phyloP scores from a whole-genome alignment of 2,888 invertebrate species.

The Keiferia lycopersicella region DNA sequence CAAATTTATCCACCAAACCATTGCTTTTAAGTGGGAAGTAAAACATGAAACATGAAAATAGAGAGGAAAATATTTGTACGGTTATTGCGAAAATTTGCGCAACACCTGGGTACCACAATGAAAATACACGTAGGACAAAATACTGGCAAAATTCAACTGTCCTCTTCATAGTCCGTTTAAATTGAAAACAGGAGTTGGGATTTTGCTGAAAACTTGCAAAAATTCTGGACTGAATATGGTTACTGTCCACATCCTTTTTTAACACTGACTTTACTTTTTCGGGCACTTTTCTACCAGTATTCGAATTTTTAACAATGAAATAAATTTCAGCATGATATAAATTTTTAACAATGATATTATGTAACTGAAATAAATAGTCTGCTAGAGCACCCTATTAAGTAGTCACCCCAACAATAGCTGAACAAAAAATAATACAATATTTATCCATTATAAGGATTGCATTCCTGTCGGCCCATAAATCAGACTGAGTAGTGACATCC shows the following conservation, averaged over 20 bases:
- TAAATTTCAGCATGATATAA: no score
- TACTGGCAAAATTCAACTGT: conserved; percentile 21
- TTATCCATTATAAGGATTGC: conserved; percentile 78
- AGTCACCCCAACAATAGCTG: conserved; percentile 45
- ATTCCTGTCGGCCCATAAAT: conserved; percentile 66
- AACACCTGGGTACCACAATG: conserved; percentile 10
- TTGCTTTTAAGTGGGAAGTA: conserved; percentile 12
- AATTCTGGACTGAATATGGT: conserved; percentile 1
- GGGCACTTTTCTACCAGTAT: not conserved
- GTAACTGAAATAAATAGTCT: conserved; percentile 11
- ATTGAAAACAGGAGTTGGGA: not conserved
- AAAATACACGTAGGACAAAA: conserved; percentile 12
- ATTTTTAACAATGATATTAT: not conserved
- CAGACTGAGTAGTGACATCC: conserved; percentile 70
- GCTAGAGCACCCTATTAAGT: conserved; percentile 18
- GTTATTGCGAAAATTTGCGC: conserved; percentile 17
- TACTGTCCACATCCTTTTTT: not conserved
- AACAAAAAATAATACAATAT: conserved; percentile 71
- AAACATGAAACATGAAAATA: conserved; percentile 14
- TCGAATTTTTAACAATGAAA: not conserved
- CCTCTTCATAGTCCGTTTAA: conserved; percentile 6
- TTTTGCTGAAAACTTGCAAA: not conserved
- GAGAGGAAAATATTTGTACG: conserved; percentile 11
- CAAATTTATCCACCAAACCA: not conserved
- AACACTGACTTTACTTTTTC: not conserved